phyloP scores from a whole-genome alignment of 2,113 vertebrate species.

The Notarius quadriscutis region DNA sequence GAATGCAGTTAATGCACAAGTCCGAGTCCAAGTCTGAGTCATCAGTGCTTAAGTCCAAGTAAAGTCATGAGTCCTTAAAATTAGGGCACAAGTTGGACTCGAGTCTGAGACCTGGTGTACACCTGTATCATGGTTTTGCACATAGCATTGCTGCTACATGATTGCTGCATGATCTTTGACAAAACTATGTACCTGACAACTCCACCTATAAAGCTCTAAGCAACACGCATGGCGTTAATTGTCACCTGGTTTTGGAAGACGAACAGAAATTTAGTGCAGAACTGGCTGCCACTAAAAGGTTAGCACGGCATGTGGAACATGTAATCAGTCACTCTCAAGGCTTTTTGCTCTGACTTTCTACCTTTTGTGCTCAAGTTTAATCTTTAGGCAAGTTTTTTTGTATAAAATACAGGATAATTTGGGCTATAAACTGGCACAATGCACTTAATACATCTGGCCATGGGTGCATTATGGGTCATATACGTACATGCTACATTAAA shows the following conservation, averaged over 20 bases:
- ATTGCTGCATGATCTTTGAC: background rate
- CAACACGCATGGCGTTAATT: background rate
- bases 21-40: no score
- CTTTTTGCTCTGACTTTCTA: background rate
- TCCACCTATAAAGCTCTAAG: background rate
- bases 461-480: background rate
- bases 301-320: background rate
- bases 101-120: no score
- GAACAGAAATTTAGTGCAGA: background rate
- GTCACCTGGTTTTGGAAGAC: slow-evolving; percentile 1
- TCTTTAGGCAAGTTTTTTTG: background rate
- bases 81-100: no score
- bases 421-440: background rate
- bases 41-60: no score
- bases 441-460: background rate
- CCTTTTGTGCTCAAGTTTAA: background rate
- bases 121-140: background rate
- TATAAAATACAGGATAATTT: background rate
- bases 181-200: background rate
- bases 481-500: background rate
- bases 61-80: no score
- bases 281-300: background rate
- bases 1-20: no score
- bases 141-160: background rate
- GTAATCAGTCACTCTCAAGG: background rate